These are phyloP conservation scores for rat (Rattus norvegicus) DNA, from an alignment of 2,113 vertebrate genomes.

Conservation along the genomic window DNA sequence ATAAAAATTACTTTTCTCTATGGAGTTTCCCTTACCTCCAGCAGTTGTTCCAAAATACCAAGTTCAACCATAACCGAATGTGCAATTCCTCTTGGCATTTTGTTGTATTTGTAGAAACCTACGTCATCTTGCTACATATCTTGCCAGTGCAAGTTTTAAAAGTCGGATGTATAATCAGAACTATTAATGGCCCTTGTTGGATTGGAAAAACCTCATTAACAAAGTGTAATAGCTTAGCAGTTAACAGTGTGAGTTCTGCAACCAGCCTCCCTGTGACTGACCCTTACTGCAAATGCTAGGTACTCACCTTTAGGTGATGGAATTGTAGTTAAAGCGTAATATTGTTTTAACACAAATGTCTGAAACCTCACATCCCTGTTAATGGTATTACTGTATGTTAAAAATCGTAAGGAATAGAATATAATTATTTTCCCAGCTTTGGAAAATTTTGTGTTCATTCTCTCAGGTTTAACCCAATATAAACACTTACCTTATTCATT, in stretches of 20 bases:
- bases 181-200: not conserved
- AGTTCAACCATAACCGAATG: not conserved
- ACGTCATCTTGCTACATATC: conserved; percentile 11
- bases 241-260: not conserved
- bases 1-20: not conserved
- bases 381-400: not conserved
- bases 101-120: conserved; percentile 7
- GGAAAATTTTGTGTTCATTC: not conserved
- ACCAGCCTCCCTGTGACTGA: not conserved
- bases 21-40: not conserved
- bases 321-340: not conserved
- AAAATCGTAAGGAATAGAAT: conserved; percentile 19
- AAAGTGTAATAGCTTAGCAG: not conserved
- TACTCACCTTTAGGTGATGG: not conserved
- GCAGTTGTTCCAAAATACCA: not conserved
- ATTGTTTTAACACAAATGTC: conserved; percentile 42
- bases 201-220: not conserved
- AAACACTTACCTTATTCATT: conserved; percentile 74
- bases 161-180: not conserved
- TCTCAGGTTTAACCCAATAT: conserved; percentile 4
- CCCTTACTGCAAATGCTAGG: not conserved
- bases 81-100: not conserved
- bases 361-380: not conserved
- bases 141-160: conserved; percentile 15
- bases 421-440: conserved; percentile 23